These are phyloP conservation scores for Spilogale gracilis DNA, from an alignment of 2,113 vertebrate genomes.

Conservation along the genomic window DNA sequence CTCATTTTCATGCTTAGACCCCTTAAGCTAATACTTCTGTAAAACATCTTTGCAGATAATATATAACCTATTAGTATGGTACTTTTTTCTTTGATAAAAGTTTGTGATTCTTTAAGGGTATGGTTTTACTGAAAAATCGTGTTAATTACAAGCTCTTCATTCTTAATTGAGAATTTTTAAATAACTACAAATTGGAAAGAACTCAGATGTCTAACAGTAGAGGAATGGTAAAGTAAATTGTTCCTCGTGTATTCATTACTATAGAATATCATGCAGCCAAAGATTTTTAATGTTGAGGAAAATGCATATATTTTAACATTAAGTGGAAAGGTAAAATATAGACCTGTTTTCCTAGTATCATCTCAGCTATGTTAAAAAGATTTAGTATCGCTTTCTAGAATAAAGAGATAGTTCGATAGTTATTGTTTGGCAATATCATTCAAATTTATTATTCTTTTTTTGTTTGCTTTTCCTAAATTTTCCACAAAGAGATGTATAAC, in stretches of 20 bases:
- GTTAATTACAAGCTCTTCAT: constrained; percentile 44
- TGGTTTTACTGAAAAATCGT: constrained; percentile 49
- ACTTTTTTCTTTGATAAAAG: background rate
- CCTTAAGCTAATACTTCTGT: constrained; percentile 26
- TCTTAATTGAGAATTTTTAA: constrained; percentile 48
- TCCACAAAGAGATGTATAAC: background rate
- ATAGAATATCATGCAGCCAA: background rate
- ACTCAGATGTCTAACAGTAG: background rate
- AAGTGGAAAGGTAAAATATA: constrained; percentile 32
- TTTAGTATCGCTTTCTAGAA: background rate
- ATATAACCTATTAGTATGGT: constrained; percentile 9
- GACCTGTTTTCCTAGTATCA: background rate
- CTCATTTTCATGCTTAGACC: background rate
- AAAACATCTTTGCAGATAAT: constrained; percentile 37
- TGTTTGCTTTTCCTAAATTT: constrained; percentile 11
- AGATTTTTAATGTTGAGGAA: constrained; percentile 54
- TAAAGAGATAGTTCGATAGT: background rate
- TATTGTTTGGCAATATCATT: constrained; percentile 1
- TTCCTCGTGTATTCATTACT: background rate
- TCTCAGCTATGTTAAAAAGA: background rate
- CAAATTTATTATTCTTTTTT: constrained; percentile 23
- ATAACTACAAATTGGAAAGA: background rate
- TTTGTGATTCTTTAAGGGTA: constrained; percentile 15
- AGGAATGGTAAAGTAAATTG: constrained; percentile 21
- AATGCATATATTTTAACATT: background rate